Evolutionary conservation across 2,113 vertebrate genomes (phyloP).

Genomic region (Tetrao urogallus): DNA sequence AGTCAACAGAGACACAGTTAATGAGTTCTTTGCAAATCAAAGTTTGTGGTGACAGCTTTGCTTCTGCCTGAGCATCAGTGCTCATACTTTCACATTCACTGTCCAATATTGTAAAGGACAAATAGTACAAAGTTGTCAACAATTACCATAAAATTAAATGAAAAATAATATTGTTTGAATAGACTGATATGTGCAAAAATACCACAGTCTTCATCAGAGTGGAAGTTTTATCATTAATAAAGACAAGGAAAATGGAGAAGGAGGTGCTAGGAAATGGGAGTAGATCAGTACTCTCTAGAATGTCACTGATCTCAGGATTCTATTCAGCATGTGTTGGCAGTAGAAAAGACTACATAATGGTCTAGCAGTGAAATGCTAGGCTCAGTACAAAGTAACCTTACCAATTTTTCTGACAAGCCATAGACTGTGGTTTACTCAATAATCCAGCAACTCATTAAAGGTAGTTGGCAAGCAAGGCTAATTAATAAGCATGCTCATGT

Average conservation of each 20-base stretch:
- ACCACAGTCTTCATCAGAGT: fast-evolving
- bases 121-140: neutral
- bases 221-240: neutral
- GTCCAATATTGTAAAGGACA: neutral
- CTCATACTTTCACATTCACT: neutral
- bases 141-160: fast-evolving
- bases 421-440: neutral
- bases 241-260: neutral
- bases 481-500: neutral
- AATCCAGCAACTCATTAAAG: neutral
- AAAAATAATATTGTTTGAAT: neutral
- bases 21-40: neutral
- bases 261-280: neutral
- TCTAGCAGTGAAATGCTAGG: neutral
- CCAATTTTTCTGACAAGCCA: neutral
- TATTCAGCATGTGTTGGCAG: fast-evolving
- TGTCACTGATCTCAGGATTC: neutral
- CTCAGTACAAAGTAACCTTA: neutral
- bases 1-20: neutral
- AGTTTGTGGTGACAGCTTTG: neutral
- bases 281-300: neutral
- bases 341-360: neutral
- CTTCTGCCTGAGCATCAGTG: neutral
- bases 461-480: neutral
- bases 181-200: neutral